Evolutionary conservation across 2,113 vertebrate genomes (phyloP).

Genomic region (Hydrolagus affinis): DNA sequence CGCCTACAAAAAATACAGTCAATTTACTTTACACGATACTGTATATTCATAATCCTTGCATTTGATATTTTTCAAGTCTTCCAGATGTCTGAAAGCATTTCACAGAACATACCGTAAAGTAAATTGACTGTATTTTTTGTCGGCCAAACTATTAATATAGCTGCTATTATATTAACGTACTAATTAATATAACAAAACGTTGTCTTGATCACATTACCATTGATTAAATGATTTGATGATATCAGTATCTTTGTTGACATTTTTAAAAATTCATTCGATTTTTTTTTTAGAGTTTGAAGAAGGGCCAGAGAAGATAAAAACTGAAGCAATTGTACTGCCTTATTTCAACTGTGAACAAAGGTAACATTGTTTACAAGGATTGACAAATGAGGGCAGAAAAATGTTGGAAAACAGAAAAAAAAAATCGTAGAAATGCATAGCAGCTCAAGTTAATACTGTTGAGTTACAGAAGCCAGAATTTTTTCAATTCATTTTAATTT

Average conservation of each 20-base stretch:
- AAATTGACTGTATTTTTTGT: background rate
- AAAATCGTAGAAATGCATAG: no score
- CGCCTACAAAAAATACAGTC: no score
- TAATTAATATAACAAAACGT: background rate
- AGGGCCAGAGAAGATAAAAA: conserved; percentile 54
- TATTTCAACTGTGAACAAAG: conserved; percentile 56
- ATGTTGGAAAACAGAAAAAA: no score
- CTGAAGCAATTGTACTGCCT: conserved; percentile 57
- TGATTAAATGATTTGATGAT: background rate
- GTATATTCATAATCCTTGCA: no score
- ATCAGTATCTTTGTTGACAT: background rate
- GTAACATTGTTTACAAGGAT: conserved; percentile 43
- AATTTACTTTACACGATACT: no score
- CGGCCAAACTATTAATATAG: no score
- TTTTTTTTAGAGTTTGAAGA: conserved; percentile 49
- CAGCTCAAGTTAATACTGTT: no score
- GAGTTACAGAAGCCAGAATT: background rate
- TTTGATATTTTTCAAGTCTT: no score
- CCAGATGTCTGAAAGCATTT: no score
- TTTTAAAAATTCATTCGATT: conserved; percentile 26
- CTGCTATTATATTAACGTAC: no score
- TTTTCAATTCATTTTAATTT: background rate
- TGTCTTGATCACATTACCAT: background rate
- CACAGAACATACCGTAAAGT: background rate
- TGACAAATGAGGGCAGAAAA: no score